Conservation (phyloP, 2,797 vertebrate species). For the Hemibagrus guttatus region DNA sequence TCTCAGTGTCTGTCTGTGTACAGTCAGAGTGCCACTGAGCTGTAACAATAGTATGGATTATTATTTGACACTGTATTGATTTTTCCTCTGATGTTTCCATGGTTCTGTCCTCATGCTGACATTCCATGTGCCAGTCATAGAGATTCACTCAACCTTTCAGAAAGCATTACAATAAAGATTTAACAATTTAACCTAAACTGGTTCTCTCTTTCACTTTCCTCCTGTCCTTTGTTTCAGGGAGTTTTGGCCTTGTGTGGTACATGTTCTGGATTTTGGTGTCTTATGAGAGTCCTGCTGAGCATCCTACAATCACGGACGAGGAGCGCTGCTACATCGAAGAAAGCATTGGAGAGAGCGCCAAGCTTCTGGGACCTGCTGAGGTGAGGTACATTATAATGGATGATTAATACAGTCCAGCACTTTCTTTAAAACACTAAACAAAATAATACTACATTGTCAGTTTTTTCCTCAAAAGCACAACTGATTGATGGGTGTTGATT, state of each 20-base stretch:
- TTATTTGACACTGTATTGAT: conserved; percentile 70
- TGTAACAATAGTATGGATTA: conserved; percentile 71
- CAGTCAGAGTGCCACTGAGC: conserved; percentile 28
- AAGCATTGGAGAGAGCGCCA: conserved; percentile 94
- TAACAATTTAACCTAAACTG: not conserved
- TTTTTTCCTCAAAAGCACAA: not conserved
- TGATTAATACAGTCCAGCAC: not conserved
- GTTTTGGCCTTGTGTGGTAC: conserved; percentile 93
- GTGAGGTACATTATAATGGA: conserved; percentile 71
- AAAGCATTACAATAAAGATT: conserved; percentile 7
- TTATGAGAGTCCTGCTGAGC: conserved; percentile 93
- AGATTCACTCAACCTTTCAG: conserved; percentile 18
- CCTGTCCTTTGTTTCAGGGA: conserved; percentile 72
- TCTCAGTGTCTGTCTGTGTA: conserved; percentile 10
- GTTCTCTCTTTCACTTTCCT: conserved; percentile 51
- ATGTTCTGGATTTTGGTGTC: conserved; percentile 97
- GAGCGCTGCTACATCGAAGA: conserved; percentile 97
- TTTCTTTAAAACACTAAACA: not conserved
- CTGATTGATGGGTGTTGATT: not conserved
- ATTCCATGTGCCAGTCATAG: conserved; percentile 25
- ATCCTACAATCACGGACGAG: conserved; percentile 93
- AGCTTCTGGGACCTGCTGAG: conserved; percentile 86
- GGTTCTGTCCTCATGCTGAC: conserved; percentile 53
- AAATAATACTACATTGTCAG: not conserved
- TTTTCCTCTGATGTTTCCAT: conserved; percentile 62